phyloP scores from a whole-genome alignment of 1,140 invertebrate genomes.

The Hylyphantes graminicola region DNA sequence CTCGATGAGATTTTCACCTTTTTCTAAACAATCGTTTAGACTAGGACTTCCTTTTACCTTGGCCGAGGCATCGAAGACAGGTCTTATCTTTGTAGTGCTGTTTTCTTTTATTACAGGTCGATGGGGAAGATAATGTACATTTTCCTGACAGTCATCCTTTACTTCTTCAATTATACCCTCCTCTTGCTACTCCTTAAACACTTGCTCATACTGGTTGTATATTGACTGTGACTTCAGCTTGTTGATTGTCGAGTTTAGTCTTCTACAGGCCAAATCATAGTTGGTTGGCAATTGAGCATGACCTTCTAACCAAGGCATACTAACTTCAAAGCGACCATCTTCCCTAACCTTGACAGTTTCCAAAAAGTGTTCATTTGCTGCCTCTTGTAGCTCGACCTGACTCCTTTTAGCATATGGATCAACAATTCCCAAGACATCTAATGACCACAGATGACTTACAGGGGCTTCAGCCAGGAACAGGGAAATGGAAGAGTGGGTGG shows the following conservation, averaged over 20 bases:
- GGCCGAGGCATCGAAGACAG: constrained; percentile 35
- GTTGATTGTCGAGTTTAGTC: constrained; percentile 60
- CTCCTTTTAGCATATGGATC: constrained; percentile 64
- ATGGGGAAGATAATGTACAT: constrained; percentile 62
- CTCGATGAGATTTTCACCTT: constrained; percentile 39
- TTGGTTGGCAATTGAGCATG: constrained; percentile 62
- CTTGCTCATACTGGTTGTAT: too few relatives aligned
- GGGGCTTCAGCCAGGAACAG: neutral
- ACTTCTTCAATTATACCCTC: constrained; percentile 65
- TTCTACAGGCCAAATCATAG: constrained; percentile 57
- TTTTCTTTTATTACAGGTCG: constrained; percentile 61
- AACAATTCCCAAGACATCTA: constrained; percentile 18
- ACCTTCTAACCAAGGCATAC: constrained; percentile 65
- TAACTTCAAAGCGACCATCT: constrained; percentile 64
- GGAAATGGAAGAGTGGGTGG: neutral
- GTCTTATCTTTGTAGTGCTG: constrained; percentile 57
- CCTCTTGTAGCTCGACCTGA: constrained; percentile 60
- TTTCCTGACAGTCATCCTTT: constrained; percentile 41
- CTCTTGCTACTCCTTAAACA: constrained; percentile 64
- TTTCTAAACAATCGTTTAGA: constrained; percentile 49
- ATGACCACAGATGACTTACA: constrained; percentile 6
- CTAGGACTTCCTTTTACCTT: constrained; percentile 31
- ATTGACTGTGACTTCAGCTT: constrained; percentile 64
- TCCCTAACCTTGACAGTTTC: constrained; percentile 63
- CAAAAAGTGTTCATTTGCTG: constrained; percentile 63